Conservation (phyloP, 2,113 vertebrate species). For the Cervus canadensis region DNA sequence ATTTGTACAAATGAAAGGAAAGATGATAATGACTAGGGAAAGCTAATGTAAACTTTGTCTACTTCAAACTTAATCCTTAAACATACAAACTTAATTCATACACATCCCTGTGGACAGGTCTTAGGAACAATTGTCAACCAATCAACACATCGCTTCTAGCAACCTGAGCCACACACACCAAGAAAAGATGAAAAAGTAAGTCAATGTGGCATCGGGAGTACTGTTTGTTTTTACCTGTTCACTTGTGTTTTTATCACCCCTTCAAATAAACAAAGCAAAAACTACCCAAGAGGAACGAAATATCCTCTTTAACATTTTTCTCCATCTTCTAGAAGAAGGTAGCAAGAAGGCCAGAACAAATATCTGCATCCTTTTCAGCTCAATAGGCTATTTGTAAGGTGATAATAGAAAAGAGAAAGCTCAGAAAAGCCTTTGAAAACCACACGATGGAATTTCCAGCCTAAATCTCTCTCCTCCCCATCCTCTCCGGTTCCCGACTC, state of each 20-base stretch:
- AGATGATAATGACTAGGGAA: background rate
- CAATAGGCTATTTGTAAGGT: background rate
- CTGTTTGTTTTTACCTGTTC: background rate
- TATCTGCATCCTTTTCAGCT: background rate
- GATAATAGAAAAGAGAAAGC: background rate
- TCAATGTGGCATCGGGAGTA: background rate
- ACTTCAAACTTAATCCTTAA: background rate
- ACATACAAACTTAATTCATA: background rate
- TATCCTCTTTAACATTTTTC: background rate
- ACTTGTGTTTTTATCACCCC: background rate
- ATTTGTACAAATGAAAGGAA: slow-evolving; percentile 18
- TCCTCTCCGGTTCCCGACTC: background rate
- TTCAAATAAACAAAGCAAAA: background rate
- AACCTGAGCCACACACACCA: background rate
- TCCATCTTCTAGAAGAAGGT: background rate
- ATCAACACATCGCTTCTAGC: background rate
- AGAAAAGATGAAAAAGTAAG: background rate
- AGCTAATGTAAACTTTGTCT: background rate
- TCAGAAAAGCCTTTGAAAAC: slow-evolving; percentile 25
- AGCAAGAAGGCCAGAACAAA: background rate
- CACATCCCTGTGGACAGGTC: background rate
- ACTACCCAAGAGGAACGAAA: background rate
- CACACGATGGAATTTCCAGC: background rate
- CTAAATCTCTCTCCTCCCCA: background rate
- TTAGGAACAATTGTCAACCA: background rate